phyloP scores from a whole-genome alignment of 2,797 vertebrate genomes.

The Alfaro cultratus region DNA sequence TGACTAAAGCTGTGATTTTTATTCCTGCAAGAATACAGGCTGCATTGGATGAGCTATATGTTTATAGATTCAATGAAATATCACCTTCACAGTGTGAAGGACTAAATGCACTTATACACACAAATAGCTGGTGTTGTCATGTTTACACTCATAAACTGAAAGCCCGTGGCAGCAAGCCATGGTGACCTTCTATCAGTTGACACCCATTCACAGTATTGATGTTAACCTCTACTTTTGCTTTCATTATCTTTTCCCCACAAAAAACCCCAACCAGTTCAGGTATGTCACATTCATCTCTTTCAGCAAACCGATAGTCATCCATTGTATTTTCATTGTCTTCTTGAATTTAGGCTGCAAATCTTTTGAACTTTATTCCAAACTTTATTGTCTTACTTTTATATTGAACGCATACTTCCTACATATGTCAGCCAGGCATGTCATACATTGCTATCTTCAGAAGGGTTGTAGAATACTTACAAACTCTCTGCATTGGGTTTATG shows the following conservation, averaged over 20 bases:
- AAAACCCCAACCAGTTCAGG: constrained; percentile 22
- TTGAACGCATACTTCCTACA: not conserved
- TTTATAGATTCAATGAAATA: constrained; percentile 48
- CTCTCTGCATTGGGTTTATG: not conserved
- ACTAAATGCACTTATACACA: constrained; percentile 14
- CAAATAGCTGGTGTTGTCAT: not conserved
- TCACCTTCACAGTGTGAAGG: constrained; percentile 11
- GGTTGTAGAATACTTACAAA: not conserved
- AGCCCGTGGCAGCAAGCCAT: constrained; percentile 49
- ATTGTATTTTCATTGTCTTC: not conserved
- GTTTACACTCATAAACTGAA: constrained; percentile 38
- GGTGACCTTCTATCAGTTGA: constrained; percentile 56
- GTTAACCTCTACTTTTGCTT: constrained; percentile 46
- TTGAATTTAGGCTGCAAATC: not conserved
- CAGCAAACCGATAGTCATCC: not conserved
- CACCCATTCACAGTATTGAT: constrained; percentile 65
- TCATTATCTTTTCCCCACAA: not conserved
- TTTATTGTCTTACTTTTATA: constrained; percentile 6
- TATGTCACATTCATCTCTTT: not conserved
- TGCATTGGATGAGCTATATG: constrained; percentile 37
- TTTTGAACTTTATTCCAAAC: not conserved
- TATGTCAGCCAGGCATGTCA: not conserved
- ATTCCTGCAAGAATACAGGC: constrained; percentile 18
- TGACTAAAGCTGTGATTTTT: not conserved
- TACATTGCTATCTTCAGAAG: not conserved